These are phyloP conservation scores for Ceryle rudis DNA, from an alignment of 2,797 vertebrate species.

Conservation along the genomic window DNA sequence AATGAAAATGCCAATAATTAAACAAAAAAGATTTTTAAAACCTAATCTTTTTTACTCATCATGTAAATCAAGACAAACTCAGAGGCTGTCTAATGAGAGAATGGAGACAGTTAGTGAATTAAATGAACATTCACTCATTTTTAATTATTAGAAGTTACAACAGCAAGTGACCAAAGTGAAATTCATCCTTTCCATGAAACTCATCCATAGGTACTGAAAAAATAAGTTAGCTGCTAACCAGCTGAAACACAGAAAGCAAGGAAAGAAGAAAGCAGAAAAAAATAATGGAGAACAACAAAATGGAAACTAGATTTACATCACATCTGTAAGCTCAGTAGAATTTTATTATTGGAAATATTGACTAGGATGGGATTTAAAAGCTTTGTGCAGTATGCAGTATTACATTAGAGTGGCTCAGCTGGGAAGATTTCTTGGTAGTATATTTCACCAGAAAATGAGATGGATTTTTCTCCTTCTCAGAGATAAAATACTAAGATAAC, in stretches of 20 bases:
- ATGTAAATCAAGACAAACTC: neutral
- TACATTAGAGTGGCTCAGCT: neutral
- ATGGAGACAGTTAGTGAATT: neutral
- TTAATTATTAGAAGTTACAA: constrained; percentile 5
- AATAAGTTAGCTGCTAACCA: neutral
- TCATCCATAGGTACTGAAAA: neutral
- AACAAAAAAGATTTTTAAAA: neutral
- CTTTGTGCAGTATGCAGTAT: neutral
- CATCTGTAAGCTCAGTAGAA: neutral
- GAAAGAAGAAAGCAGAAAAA: neutral
- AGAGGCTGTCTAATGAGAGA: neutral
- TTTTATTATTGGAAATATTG: neutral
- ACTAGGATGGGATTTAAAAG: neutral
- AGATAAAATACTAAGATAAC: neutral
- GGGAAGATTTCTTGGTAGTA: neutral
- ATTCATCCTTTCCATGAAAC: neutral
- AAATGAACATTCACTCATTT: neutral
- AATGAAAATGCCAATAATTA: neutral
- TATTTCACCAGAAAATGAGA: neutral
- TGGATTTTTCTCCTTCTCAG: neutral
- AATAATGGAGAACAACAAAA: neutral
- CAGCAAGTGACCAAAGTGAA: neutral
- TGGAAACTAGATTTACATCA: neutral
- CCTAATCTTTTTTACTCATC: neutral
- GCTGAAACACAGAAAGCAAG: neutral